Evolutionary conservation across 2,797 vertebrate genomes (phyloP).

Genomic region (Etheostoma nigrum): DNA sequence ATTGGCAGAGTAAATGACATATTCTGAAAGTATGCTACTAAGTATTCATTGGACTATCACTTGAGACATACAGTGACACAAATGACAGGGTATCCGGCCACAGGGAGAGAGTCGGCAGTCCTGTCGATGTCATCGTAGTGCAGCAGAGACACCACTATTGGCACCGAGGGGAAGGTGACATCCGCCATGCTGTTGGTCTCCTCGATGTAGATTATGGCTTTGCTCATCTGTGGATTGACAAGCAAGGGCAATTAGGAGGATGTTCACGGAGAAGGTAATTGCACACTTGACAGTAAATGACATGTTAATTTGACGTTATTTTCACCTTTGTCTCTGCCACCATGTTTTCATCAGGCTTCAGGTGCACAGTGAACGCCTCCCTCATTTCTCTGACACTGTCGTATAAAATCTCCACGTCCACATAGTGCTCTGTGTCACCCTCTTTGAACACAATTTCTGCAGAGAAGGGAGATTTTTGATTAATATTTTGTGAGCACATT

Average conservation of each 20-base stretch:
- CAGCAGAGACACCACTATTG: conserved; percentile 91
- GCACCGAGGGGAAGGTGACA: conserved; percentile 94
- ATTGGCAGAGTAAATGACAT: conserved; percentile 21
- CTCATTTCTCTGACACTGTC: conserved; percentile 94
- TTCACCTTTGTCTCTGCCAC: conserved; percentile 93
- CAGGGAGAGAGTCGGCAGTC: conserved; percentile 78
- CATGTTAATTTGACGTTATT: conserved; percentile 6
- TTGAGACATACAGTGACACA: conserved; percentile 91
- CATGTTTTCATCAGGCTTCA: conserved; percentile 97
- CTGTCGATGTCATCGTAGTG: conserved; percentile 88
- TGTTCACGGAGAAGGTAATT: conserved; percentile 2
- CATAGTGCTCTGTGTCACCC: conserved; percentile 89
- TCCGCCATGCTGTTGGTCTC: conserved; percentile 94
- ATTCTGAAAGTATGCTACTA: background rate
- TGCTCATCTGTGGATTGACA: conserved; percentile 86
- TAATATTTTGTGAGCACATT: conserved; percentile 2
- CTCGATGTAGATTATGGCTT: conserved; percentile 96
- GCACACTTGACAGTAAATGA: conserved; percentile 57
- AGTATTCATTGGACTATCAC: conserved; percentile 6
- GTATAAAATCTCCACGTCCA: conserved; percentile 93
- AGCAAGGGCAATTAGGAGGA: conserved; percentile 23
- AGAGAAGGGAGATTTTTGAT: conserved; percentile 15
- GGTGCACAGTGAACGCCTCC: conserved; percentile 95
- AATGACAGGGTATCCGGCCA: conserved; percentile 94
- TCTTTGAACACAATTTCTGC: conserved; percentile 93